Evolutionary conservation across 2,888 invertebrate species (phyloP).

Genomic region (Temnothorax rugatulus): DNA sequence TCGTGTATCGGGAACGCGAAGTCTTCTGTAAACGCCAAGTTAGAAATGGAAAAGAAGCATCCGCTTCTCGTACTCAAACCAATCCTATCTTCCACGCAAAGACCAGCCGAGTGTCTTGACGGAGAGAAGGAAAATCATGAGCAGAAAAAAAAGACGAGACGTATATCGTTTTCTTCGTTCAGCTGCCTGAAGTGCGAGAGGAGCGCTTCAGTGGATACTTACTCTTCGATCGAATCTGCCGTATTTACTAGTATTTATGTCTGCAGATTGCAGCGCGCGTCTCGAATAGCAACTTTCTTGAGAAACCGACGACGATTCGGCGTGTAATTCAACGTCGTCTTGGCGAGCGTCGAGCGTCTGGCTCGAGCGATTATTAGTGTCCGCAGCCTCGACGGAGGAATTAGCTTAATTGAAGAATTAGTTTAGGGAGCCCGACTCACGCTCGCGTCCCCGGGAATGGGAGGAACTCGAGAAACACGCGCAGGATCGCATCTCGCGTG

Average conservation of each 20-base stretch:
- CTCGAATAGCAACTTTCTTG: conserved; percentile 65
- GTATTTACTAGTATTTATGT: conserved; percentile 66
- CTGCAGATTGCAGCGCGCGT: conserved; percentile 56
- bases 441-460: conserved; percentile 31
- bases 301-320: conserved; percentile 60
- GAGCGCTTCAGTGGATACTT: conserved; percentile 31
- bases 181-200: not conserved
- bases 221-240: conserved; percentile 42
- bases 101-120: not conserved
- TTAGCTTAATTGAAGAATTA: conserved; percentile 81
- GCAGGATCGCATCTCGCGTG: conserved; percentile 11
- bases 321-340: conserved; percentile 40
- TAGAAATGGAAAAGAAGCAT: conserved; percentile 31
- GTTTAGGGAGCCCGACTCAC: conserved; percentile 60
- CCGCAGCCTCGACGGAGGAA: conserved; percentile 75
- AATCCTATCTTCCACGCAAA: conserved; percentile 34
- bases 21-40: conserved; percentile 22
- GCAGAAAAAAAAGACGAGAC: not conserved
- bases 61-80: conserved; percentile 30
- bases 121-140: conserved; percentile 7
- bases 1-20: conserved; percentile 13
- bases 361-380: conserved; percentile 76
- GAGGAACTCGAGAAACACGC: conserved; percentile 8
- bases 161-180: conserved; percentile 16
- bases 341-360: conserved; percentile 44